phyloP scores from a whole-genome alignment of 2,113 vertebrate genomes.

The Todiramphus saurophagus region DNA sequence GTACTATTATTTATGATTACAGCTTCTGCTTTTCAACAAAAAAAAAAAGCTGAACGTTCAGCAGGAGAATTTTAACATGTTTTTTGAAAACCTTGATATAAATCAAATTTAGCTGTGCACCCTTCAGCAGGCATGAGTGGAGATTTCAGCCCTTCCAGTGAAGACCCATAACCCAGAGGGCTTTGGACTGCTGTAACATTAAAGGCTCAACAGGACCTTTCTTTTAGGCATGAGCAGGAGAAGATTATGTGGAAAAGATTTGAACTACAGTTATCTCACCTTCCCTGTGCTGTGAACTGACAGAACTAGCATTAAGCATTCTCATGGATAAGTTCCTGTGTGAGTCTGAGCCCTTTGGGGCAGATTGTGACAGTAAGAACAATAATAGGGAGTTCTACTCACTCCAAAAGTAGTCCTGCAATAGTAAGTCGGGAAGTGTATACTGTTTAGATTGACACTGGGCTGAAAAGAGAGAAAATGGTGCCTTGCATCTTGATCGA shows the following conservation, averaged over 20 bases:
- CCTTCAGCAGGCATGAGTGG: background rate
- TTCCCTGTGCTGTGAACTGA: background rate
- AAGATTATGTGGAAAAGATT: background rate
- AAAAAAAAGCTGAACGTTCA: background rate
- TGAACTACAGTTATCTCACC: background rate
- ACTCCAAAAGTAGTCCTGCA: background rate
- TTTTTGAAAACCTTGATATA: constrained; percentile 13
- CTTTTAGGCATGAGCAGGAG: background rate
- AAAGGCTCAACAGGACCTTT: background rate
- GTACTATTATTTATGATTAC: background rate
- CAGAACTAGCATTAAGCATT: background rate
- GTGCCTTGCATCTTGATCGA: background rate
- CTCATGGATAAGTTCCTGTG: background rate
- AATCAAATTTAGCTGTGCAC: background rate
- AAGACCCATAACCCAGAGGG: background rate
- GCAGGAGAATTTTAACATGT: background rate
- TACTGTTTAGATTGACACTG: background rate
- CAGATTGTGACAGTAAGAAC: background rate
- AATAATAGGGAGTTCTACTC: background rate
- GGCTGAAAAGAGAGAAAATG: background rate
- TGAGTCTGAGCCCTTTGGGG: background rate
- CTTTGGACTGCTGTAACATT: background rate
- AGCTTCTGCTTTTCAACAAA: constrained; percentile 29
- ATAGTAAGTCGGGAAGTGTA: accelerated
- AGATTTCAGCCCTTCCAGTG: background rate